Conservation (phyloP, 2,113 vertebrate genomes). For the Gambusia affinis region DNA sequence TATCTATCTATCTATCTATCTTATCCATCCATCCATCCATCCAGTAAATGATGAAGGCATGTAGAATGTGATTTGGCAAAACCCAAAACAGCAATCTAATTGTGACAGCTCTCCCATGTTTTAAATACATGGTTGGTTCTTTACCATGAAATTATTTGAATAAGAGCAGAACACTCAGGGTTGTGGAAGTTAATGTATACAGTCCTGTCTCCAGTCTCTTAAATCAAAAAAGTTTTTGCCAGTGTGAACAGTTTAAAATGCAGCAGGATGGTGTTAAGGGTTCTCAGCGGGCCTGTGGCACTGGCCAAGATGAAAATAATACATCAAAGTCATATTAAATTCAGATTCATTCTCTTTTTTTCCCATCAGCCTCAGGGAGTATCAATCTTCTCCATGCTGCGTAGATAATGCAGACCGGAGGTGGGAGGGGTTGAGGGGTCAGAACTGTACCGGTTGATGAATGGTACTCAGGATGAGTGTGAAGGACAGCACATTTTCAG, state of each 20-base stretch:
- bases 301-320: constrained; percentile 70
- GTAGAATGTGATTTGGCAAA: not conserved
- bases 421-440: constrained; percentile 8
- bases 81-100: not conserved
- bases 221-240: constrained; percentile 48
- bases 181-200: constrained; percentile 19
- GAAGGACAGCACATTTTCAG: constrained; percentile 38
- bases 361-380: constrained; percentile 55
- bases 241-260: constrained; percentile 79
- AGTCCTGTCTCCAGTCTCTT: constrained; percentile 13
- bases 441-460: constrained; percentile 43
- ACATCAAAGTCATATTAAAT: constrained; percentile 77
- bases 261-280: constrained; percentile 56
- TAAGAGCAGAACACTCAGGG: not conserved
- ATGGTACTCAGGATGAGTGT: constrained; percentile 49
- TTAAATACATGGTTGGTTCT: not conserved
- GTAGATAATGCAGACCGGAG: constrained; percentile 60
- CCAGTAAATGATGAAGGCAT: not conserved
- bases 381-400: constrained; percentile 56
- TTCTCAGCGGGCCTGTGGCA: constrained; percentile 59
- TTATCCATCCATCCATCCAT: not conserved
- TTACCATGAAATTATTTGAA: not conserved
- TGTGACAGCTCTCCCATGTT: not conserved
- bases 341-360: constrained; percentile 71
- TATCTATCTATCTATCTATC: constrained; percentile 3